These are phyloP conservation scores for Dendrolimus houi DNA, from an alignment of 2,888 invertebrate species.

Conservation along the genomic window DNA sequence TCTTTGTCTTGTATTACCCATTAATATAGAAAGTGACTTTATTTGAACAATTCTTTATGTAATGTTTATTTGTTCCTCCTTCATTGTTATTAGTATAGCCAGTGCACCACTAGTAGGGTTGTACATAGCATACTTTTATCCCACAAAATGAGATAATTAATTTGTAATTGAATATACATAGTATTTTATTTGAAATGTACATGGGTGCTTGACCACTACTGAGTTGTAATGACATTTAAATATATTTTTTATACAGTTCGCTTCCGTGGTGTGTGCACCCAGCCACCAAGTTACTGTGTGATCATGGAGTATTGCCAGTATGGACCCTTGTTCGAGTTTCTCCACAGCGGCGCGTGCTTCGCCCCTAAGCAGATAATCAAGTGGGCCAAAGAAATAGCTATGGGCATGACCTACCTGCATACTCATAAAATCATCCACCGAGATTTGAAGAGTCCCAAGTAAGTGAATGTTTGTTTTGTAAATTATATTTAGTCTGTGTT, in stretches of 20 bases:
- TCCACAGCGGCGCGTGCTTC: slow-evolving; percentile 89
- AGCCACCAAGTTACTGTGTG: slow-evolving; percentile 94
- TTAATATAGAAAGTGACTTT: too few species aligned
- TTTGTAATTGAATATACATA: too few species aligned
- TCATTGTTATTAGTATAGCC: neutral
- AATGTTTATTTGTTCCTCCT: neutral
- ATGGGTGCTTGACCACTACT: too few species aligned
- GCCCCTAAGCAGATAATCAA: slow-evolving; percentile 90
- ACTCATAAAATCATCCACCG: slow-evolving; percentile 97
- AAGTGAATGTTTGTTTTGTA: slow-evolving; percentile 45
- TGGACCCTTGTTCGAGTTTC: slow-evolving; percentile 94
- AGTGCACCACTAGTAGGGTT: neutral
- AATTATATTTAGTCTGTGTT: too few species aligned
- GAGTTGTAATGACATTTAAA: too few species aligned
- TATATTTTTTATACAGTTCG: slow-evolving; percentile 32
- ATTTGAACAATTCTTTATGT: neutral
- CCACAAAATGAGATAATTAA: too few species aligned
- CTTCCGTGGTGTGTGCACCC: slow-evolving; percentile 95
- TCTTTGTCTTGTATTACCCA: too few species aligned
- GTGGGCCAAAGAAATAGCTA: slow-evolving; percentile 97
- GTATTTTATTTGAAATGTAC: too few species aligned
- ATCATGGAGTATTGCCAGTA: slow-evolving; percentile 99
- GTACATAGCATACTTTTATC: too few species aligned
- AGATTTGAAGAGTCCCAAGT: slow-evolving; percentile 99
- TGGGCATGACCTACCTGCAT: slow-evolving; percentile 98